Percentiles rank a stretch among this genome's conserved stretches.
These are phyloP conservation scores for Ypsolopha sequella DNA, from an alignment of 2,888 invertebrate genomes.

Conservation along the genomic window DNA sequence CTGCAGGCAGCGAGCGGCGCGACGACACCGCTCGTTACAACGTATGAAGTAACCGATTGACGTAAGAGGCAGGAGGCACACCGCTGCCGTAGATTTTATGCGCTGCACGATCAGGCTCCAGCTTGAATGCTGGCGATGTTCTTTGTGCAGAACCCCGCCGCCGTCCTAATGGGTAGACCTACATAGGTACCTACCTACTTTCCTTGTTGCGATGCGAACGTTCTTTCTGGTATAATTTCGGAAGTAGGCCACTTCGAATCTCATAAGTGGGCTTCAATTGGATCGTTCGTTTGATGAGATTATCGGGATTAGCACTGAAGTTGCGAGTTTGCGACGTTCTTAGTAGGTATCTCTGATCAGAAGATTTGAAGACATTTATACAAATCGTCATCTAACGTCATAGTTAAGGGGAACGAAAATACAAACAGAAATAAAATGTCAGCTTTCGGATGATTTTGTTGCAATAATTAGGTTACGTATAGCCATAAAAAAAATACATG, in stretches of 20 bases:
- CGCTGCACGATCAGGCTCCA: conserved; percentile 9
- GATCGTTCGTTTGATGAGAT: conserved; percentile 2
- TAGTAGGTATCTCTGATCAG: too few species aligned
- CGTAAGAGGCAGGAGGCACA: conserved; percentile 19
- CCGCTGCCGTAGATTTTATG: conserved; percentile 10
- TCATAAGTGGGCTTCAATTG: conserved; percentile 14
- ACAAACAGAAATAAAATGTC: too few species aligned
- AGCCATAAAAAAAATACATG: too few species aligned
- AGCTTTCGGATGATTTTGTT: too few species aligned
- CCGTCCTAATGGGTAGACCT: conserved; percentile 11
- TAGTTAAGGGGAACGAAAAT: too few species aligned
- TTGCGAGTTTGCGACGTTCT: not conserved
- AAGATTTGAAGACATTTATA: too few species aligned
- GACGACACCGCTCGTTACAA: conserved; percentile 20
- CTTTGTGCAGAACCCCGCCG: conserved; percentile 19
- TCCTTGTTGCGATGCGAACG: not conserved
- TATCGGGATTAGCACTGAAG: conserved; percentile 2
- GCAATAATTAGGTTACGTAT: too few species aligned
- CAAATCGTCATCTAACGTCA: too few species aligned
- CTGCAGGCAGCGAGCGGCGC: conserved; percentile 22
- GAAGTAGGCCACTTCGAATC: conserved; percentile 31
- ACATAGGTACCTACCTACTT: too few species aligned
- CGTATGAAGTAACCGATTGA: conserved; percentile 30
- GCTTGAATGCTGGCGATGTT: conserved; percentile 16
- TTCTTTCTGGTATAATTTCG: conserved; percentile 20